Evolutionary conservation across 92 coral and sea anemone genomes (phyloP).

Genomic region (Palythoa grandis): DNA sequence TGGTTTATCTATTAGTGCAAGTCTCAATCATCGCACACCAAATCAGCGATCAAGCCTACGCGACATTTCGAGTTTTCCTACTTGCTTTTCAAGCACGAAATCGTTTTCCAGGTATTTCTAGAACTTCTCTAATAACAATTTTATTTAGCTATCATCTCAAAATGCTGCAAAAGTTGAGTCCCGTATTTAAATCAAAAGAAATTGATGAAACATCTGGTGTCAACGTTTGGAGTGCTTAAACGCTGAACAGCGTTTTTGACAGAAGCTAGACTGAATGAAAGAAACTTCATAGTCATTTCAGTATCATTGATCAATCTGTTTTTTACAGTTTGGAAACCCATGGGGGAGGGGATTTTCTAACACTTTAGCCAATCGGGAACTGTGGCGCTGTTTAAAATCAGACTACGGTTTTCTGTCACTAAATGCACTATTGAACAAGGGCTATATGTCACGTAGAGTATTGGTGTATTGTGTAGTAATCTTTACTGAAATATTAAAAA

Average conservation of each 20-base stretch:
- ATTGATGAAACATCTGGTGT: not conserved
- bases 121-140: not conserved
- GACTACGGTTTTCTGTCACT: no score
- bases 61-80: not conserved
- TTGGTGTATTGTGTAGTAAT: no score
- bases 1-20: not conserved
- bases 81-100: not conserved
- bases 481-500: no score
- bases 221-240: not conserved
- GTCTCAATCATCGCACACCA: not conserved
- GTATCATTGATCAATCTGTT: not conserved
- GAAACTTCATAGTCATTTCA: not conserved
- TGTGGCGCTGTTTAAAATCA: no score
- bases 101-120: not conserved
- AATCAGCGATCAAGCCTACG: not conserved
- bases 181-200: not conserved
- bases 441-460: no score
- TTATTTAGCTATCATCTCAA: not conserved
- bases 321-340: no score
- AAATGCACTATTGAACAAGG: no score
- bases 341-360: no score
- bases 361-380: no score
- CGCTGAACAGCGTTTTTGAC: not conserved
- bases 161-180: not conserved
- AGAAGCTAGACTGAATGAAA: not conserved